Percentiles rank a stretch among this genome's conserved stretches.
These are phyloP conservation scores for Hylomyscus alleni DNA, from an alignment of 2,797 vertebrate species.

Conservation along the genomic window DNA sequence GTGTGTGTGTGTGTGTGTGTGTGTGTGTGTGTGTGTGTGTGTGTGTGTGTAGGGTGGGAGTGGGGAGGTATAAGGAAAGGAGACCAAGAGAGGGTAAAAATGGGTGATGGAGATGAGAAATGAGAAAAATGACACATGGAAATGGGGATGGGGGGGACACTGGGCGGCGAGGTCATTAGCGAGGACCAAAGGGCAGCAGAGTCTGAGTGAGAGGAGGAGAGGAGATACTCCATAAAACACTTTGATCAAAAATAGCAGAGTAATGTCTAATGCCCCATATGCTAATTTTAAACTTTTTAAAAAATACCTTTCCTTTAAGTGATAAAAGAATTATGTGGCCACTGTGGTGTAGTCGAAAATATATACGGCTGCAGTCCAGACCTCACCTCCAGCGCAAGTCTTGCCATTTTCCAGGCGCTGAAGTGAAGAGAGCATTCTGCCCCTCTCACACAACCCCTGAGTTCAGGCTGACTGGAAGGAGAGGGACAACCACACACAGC, in stretches of 20 bases:
- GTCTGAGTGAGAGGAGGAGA: background rate
- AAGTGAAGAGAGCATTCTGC: background rate
- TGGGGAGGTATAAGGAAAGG: too few relatives aligned
- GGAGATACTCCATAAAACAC: background rate
- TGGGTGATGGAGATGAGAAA: background rate
- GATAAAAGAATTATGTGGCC: background rate
- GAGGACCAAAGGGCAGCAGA: background rate
- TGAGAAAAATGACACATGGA: background rate
- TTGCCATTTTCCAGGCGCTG: background rate
- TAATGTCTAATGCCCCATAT: background rate
- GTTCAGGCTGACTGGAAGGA: background rate
- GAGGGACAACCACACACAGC: background rate
- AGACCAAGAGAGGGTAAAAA: background rate
- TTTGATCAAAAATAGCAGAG: too few relatives aligned
- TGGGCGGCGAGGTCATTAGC: background rate
- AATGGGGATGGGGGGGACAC: too few relatives aligned
- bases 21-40: too few relatives aligned
- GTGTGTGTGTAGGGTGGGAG: too few relatives aligned
- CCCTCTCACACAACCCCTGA: background rate
- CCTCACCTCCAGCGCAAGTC: background rate
- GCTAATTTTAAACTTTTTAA: background rate
- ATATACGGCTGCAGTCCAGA: background rate
- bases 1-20: too few relatives aligned
- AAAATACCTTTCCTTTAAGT: background rate
- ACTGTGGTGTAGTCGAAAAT: background rate